Conservation (phyloP, 2,113 vertebrate genomes). For the Erythrocercus mccallii region DNA sequence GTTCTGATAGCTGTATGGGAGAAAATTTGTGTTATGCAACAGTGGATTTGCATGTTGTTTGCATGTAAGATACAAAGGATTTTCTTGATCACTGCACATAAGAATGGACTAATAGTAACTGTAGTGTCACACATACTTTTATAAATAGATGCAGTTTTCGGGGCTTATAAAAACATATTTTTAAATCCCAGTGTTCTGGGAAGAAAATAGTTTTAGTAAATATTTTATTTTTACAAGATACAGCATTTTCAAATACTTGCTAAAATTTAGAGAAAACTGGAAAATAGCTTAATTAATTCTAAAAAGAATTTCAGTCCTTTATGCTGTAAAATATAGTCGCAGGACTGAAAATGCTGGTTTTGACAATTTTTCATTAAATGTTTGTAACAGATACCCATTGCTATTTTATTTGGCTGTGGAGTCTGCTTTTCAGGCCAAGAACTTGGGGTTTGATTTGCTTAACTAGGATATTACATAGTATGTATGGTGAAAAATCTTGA, state of each 20-base stretch:
- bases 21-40: background rate
- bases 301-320: background rate
- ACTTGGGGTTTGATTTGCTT: background rate
- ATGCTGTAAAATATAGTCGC: background rate
- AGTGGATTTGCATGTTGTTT: background rate
- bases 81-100: background rate
- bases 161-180: background rate
- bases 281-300: background rate
- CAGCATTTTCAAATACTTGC: background rate
- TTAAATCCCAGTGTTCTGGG: background rate
- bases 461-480: background rate
- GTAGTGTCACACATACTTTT: background rate
- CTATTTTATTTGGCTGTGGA: constrained; percentile 14
- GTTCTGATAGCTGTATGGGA: background rate
- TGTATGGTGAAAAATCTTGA: background rate
- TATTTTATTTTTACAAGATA: background rate
- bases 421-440: background rate
- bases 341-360: background rate
- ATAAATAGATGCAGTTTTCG: background rate
- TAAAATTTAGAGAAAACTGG: background rate
- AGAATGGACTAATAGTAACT: background rate
- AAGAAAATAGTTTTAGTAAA: background rate
- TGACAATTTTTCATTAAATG: background rate
- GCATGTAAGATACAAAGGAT: background rate
- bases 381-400: background rate